Percentiles rank a stretch among this genome's conserved stretches.
Conservation (phyloP, 2,113 vertebrate genomes). For the Microcebus murinus region DNA sequence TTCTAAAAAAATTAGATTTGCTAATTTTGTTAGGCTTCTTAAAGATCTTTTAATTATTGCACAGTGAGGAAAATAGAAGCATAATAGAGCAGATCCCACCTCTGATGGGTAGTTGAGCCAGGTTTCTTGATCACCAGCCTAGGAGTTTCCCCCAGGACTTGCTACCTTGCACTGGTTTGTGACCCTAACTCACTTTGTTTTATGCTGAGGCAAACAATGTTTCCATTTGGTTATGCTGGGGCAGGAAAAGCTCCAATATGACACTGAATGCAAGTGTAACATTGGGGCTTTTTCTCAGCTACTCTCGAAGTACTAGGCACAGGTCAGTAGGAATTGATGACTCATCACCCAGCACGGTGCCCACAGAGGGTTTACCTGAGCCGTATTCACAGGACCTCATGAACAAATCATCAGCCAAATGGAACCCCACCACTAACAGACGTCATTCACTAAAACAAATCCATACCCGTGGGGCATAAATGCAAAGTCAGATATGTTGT, state of each 20-base stretch:
- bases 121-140: too few relatives aligned
- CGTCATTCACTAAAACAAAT: background rate
- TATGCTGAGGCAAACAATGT: background rate
- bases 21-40: background rate
- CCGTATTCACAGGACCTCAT: fast-evolving
- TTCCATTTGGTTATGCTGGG: too few relatives aligned
- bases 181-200: background rate
- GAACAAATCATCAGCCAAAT: background rate
- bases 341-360: fast-evolving
- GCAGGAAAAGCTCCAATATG: background rate
- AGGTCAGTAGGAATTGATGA: fast-evolving
- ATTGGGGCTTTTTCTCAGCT: too few relatives aligned
- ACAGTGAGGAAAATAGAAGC: background rate
- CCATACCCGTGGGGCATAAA: too few relatives aligned
- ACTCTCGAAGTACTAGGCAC: too few relatives aligned
- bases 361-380: background rate
- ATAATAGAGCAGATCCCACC: background rate
- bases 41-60: background rate
- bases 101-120: background rate
- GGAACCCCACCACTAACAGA: background rate
- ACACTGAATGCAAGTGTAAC: background rate
- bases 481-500: fast-evolving
- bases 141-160: background rate
- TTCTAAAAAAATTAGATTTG: background rate
- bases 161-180: too few relatives aligned